Conservation (phyloP, 1,140 invertebrate genomes). For the Drosophila pallidifrons region DNA sequence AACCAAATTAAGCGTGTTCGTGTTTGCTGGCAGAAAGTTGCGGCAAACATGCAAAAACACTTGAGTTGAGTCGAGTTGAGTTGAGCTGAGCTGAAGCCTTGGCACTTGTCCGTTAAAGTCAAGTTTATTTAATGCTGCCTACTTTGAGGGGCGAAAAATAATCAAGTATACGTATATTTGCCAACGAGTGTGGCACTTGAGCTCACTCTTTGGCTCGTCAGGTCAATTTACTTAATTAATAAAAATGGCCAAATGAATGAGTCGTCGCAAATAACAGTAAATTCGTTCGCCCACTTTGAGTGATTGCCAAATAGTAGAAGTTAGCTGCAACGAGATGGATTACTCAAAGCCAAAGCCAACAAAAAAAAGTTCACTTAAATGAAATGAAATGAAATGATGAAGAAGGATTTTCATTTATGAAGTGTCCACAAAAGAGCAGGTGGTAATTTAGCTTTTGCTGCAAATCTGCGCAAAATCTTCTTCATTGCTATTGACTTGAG, state of each 20-base stretch:
- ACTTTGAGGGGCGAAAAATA: slow-evolving; percentile 55
- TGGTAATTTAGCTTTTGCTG: slow-evolving; percentile 11
- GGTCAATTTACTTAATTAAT: slow-evolving; percentile 78
- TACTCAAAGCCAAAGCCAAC: neutral
- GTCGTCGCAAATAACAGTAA: slow-evolving; percentile 31
- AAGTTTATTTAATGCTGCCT: slow-evolving; percentile 49
- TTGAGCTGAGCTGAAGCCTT: neutral
- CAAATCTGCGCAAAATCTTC: slow-evolving; percentile 1
- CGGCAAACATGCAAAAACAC: slow-evolving; percentile 34
- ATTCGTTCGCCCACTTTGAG: slow-evolving; percentile 9
- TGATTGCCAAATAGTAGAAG: slow-evolving; percentile 11
- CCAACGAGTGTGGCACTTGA: slow-evolving; percentile 24
- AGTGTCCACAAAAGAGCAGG: slow-evolving; percentile 3
- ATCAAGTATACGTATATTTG: slow-evolving; percentile 58
- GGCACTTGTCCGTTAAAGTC: slow-evolving; percentile 16
- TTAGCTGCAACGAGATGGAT: neutral
- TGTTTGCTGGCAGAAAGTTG: slow-evolving; percentile 25
- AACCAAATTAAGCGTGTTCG: slow-evolving; percentile 59
- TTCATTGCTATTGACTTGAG: slow-evolving; percentile 20
- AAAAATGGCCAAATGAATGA: slow-evolving; percentile 65
- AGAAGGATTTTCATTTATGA: slow-evolving; percentile 24
- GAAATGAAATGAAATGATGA: slow-evolving; percentile 1
- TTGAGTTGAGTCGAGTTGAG: slow-evolving; percentile 7
- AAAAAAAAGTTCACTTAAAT: neutral
- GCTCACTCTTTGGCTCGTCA: neutral